Conservation (phyloP, 2,797 vertebrate genomes). For the Kryptolebias ocellatus region DNA sequence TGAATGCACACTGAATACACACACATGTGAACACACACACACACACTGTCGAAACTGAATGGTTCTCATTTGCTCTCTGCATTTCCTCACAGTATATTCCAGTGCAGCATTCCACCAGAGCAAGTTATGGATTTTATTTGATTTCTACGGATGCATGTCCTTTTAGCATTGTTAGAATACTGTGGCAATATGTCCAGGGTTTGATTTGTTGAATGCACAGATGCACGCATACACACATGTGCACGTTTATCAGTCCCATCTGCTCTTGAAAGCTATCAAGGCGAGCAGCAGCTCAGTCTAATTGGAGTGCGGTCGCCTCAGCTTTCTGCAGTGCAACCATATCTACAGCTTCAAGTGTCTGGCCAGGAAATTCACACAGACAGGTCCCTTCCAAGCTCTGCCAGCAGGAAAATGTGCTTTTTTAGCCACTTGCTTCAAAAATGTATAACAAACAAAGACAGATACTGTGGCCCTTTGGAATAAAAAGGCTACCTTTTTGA, state of each 20-base stretch:
- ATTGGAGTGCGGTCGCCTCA: slow-evolving; percentile 63
- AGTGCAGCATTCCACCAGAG: slow-evolving; percentile 64
- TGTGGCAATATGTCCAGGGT: slow-evolving; percentile 52
- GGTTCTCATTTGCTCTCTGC: slow-evolving; percentile 67
- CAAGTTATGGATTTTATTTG: slow-evolving; percentile 77
- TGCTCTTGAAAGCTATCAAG: slow-evolving; percentile 65
- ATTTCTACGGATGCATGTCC: slow-evolving; percentile 64
- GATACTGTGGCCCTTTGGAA: slow-evolving; percentile 44
- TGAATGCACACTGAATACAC: neutral
- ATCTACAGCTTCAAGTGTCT: slow-evolving; percentile 62
- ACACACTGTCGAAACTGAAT: slow-evolving; percentile 37
- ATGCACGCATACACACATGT: slow-evolving; percentile 18
- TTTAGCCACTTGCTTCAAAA: slow-evolving; percentile 60
- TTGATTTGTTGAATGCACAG: slow-evolving; percentile 39
- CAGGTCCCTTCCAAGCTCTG: slow-evolving; percentile 68
- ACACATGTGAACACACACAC: slow-evolving; percentile 8
- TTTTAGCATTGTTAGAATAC: slow-evolving; percentile 62
- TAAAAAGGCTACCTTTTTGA: slow-evolving; percentile 52
- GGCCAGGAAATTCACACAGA: slow-evolving; percentile 76
- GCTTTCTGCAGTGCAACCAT: slow-evolving; percentile 65
- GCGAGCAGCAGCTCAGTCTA: slow-evolving; percentile 66
- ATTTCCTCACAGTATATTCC: slow-evolving; percentile 53
- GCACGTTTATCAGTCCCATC: slow-evolving; percentile 71
- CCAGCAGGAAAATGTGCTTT: slow-evolving; percentile 70
- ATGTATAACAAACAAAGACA: slow-evolving; percentile 51